Evolutionary conservation across 2,113 vertebrate genomes (phyloP), one percentile per base, ranked within the genome.

Genomic region (Lethenteron camtschaticum): DNA sequence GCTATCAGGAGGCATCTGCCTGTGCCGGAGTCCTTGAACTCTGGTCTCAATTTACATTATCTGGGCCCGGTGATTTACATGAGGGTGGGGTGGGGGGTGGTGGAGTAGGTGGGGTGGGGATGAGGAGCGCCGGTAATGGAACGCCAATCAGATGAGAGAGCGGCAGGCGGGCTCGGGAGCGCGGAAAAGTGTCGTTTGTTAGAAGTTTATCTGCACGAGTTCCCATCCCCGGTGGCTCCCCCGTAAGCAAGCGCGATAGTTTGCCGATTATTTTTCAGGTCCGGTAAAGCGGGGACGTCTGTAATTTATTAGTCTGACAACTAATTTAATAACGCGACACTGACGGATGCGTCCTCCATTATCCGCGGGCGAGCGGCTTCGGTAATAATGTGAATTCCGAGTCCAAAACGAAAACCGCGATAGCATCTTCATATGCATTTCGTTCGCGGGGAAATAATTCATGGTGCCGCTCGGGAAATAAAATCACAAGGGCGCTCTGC

Each of bases 281-380:
- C 63, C 63, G 24, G 63, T 66, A 66, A 66, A 24, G 63, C 63
- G 24, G 63, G 24, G 24, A 66, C 63, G 24, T 66, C 63, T n/a
- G 63, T 24, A 66, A 66, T 66, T 66, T 66, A 66, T 66, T 66
- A 66, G 24, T 66, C 63, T 66, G 63, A 66, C 63, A 66, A 66
- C 63, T 66, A 66, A 66, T 66, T 66, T 66, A 66, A 66, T 66
- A 66, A 66, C 63, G 24, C n/a, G 63, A 66, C 63, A 66, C 63
- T 66, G 63, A 66, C 63, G n/a, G 63, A 66, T 66, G 63, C 24
- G 24, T 24, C 24, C 9, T 16, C n/a, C 63, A 66, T 66, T 66
- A 66, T 66, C 63, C 63, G 63, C 63, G 63, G n/a, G n/a, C 24
- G 63, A 66, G 24, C n/a, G 63, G n/a, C n/a, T 66, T 66, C n/a